Percentiles rank a stretch among this genome's conserved stretches.
Conservation (phyloP, 2,888 invertebrate species). For the Heliconius cydno region DNA sequence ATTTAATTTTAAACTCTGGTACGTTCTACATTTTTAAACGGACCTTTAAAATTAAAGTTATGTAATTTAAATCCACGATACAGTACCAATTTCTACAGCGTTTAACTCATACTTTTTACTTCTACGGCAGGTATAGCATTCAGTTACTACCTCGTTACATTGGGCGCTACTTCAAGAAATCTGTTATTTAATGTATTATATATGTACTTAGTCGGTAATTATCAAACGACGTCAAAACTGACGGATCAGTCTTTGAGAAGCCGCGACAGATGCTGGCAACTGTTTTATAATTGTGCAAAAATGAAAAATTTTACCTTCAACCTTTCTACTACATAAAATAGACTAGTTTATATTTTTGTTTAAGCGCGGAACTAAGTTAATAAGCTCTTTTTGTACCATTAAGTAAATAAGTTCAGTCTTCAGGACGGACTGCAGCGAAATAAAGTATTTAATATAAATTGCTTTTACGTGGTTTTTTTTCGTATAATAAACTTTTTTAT, state of each 20-base stretch:
- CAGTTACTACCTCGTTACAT: constrained; percentile 35
- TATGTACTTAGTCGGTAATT: constrained; percentile 67
- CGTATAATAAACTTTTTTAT: too few species aligned
- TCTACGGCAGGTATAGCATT: constrained; percentile 2
- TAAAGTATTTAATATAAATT: too few species aligned
- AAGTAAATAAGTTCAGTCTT: too few species aligned
- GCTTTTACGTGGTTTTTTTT: too few species aligned
- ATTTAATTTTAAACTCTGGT: neutral
- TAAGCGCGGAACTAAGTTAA: too few species aligned
- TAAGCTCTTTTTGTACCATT: too few species aligned
- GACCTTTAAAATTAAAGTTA: neutral
- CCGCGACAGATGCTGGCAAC: constrained; percentile 71
- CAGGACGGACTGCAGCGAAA: too few species aligned
- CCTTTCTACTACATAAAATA: too few species aligned
- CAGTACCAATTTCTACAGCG: neutral
- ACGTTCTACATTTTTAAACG: too few species aligned
- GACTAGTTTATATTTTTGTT: too few species aligned
- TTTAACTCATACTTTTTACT: neutral
- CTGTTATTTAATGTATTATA: constrained; percentile 64
- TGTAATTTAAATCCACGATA: neutral
- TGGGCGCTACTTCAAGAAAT: constrained; percentile 56
- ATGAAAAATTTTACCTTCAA: too few species aligned
- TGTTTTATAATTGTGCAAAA: neutral
- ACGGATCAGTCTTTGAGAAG: constrained; percentile 69
- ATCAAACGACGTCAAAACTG: constrained; percentile 81